These are phyloP conservation scores for Penelope pileata DNA, from an alignment of 2,113 vertebrate species.

Conservation along the genomic window DNA sequence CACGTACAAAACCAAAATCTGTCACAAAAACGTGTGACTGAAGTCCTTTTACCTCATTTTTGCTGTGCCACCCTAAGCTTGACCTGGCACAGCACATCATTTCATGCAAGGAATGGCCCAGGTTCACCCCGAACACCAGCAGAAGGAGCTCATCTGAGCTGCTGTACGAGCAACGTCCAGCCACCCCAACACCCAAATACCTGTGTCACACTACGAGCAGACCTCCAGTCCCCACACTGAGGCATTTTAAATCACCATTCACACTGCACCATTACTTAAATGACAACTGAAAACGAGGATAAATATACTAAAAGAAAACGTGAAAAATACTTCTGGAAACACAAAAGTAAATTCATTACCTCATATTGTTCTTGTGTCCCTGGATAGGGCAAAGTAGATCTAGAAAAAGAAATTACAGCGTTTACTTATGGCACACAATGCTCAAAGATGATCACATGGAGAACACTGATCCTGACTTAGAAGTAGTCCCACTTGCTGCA, in stretches of 20 bases:
- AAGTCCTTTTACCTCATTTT: background rate
- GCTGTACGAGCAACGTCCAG: background rate
- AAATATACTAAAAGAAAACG: background rate
- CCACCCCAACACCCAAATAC: background rate
- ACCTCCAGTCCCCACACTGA: background rate
- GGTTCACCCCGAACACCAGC: background rate
- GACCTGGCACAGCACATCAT: background rate
- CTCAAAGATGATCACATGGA: background rate
- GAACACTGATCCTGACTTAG: background rate
- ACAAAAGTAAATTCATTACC: conserved; percentile 73
- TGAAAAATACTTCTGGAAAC: background rate
- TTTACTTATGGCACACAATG: background rate
- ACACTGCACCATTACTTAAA: background rate
- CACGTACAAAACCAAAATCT: background rate
- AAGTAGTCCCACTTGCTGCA: background rate
- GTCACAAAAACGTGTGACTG: background rate
- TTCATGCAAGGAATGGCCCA: background rate
- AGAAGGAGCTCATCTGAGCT: background rate
- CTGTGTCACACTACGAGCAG: background rate
- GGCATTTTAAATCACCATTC: background rate
- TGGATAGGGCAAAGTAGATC: conserved; percentile 93
- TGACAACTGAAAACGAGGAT: background rate
- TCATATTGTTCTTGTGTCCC: conserved; percentile 94
- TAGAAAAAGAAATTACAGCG: conserved; percentile 59
- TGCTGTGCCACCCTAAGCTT: background rate